Conservation (phyloP, 2,113 vertebrate genomes). For the Alethe diademata region DNA sequence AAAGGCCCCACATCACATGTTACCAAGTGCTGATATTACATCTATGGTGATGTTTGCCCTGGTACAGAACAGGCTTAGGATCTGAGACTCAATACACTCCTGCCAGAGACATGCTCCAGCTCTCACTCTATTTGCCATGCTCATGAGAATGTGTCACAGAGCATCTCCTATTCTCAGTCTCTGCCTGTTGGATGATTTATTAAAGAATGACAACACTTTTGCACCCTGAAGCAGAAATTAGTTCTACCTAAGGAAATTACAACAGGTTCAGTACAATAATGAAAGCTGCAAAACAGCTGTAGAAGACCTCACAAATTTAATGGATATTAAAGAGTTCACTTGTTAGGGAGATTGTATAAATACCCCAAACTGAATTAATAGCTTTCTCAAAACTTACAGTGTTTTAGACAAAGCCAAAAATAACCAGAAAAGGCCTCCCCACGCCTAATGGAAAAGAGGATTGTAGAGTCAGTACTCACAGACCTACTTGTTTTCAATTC, state of each 20-base stretch:
- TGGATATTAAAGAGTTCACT: not conserved
- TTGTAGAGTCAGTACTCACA: not conserved
- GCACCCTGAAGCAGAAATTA: not conserved
- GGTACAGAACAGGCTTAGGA: not conserved
- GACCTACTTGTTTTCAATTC: not conserved
- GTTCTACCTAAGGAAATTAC: not conserved
- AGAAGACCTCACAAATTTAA: not conserved
- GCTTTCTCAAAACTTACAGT: not conserved
- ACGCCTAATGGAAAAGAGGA: not conserved
- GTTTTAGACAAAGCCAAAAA: conserved; percentile 10
- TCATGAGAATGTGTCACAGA: not conserved
- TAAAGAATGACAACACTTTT: not conserved
- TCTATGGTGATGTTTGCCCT: not conserved
- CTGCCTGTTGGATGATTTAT: not conserved
- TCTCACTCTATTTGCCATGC: not conserved
- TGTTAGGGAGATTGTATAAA: not conserved
- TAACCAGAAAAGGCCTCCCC: not conserved
- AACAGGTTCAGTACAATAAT: not conserved
- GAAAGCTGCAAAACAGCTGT: not conserved
- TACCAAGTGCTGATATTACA: not conserved
- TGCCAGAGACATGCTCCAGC: not conserved
- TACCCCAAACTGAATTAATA: not conserved
- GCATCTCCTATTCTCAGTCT: not conserved
- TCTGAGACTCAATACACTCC: not conserved
- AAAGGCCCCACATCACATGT: not conserved